Evolutionary conservation across 2,797 vertebrate species (phyloP).

Genomic region (Crocodylus rhombifer): DNA sequence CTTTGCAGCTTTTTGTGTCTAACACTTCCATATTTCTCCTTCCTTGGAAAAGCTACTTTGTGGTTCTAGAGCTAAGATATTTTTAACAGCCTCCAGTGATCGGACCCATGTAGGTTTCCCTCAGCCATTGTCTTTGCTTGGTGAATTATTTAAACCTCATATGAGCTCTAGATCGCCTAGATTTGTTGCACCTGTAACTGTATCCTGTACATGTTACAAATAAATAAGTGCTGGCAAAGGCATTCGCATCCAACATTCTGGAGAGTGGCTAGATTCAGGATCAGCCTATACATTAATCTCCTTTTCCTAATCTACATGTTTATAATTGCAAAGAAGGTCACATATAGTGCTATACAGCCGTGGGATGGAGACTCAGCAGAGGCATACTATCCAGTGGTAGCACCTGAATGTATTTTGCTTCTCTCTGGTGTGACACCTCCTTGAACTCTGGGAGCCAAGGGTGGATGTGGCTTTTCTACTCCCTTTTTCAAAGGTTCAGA

Average conservation of each 20-base stretch:
- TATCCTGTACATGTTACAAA: constrained; percentile 4
- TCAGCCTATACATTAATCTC: background rate
- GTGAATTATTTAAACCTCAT: constrained; percentile 13
- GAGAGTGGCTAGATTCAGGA: background rate
- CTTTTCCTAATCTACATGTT: background rate
- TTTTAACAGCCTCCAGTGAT: background rate
- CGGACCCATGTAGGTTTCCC: background rate
- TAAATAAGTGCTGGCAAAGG: constrained; percentile 15
- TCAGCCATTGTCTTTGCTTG: background rate
- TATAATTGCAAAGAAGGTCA: background rate
- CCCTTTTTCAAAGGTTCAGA: background rate
- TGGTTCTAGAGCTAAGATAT: background rate
- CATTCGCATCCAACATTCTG: background rate
- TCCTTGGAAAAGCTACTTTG: background rate
- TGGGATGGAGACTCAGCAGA: background rate
- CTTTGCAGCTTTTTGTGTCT: background rate
- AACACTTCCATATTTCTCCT: background rate
- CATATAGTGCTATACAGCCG: accelerated
- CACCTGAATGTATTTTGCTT: background rate
- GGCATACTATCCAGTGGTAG: background rate
- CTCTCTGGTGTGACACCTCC: background rate
- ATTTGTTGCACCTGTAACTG: background rate
- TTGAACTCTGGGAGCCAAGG: background rate
- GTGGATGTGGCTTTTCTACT: background rate
- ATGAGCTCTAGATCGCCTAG: background rate